Evolutionary conservation across 2,888 invertebrate genomes (phyloP).

Genomic region (Ophion obscuratus): DNA sequence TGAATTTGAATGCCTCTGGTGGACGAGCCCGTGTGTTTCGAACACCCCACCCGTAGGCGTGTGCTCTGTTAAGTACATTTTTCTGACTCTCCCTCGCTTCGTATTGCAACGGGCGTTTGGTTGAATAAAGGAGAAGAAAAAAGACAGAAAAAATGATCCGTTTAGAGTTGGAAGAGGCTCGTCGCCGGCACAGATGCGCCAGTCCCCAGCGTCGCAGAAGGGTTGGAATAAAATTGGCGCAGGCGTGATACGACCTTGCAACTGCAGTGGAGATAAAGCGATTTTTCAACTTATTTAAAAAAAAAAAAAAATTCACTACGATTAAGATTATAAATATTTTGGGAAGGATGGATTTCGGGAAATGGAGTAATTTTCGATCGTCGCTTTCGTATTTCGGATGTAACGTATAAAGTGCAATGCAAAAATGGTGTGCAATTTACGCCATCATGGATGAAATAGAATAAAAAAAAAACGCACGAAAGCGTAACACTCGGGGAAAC

Average conservation of each 20-base stretch:
- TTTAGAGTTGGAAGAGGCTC: slow-evolving; percentile 64
- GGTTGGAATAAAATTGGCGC: slow-evolving; percentile 63
- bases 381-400: too few relatives aligned
- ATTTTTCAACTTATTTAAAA: not conserved
- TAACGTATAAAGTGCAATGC: too few relatives aligned
- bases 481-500: slow-evolving; percentile 56
- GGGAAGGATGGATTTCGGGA: too few relatives aligned
- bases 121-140: slow-evolving; percentile 44
- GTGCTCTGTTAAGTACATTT: slow-evolving; percentile 72
- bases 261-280: not conserved
- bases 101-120: slow-evolving; percentile 56
- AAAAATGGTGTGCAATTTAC: not conserved
- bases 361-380: too few relatives aligned
- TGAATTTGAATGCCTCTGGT: slow-evolving; percentile 67
- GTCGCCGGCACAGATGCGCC: slow-evolving; percentile 75
- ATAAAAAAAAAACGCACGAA: not conserved
- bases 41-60: slow-evolving; percentile 76
- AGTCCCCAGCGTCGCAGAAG: slow-evolving; percentile 66
- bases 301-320: too few relatives aligned
- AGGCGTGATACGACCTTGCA: slow-evolving; percentile 13
- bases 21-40: slow-evolving; percentile 42
- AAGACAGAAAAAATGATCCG: slow-evolving; percentile 67
- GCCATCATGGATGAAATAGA: slow-evolving; percentile 11
- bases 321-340: too few relatives aligned
- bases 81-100: slow-evolving; percentile 57